Evolutionary conservation across 2,797 vertebrate genomes (phyloP), one percentile per base, ranked within the genome.

Genomic region (Cryptoprocta ferox): DNA sequence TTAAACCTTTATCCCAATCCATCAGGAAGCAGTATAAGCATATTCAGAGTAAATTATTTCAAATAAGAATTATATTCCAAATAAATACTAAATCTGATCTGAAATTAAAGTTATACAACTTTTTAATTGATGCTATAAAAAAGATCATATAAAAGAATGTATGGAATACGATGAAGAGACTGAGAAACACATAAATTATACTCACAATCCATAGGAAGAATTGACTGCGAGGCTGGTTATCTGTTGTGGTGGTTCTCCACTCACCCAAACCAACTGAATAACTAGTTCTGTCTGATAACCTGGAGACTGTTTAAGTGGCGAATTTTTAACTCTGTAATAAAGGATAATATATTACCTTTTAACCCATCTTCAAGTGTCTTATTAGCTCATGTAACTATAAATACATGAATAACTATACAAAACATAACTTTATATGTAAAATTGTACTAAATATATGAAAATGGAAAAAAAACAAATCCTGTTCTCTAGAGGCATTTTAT

Each of bases 231-330:
- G 98, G 98, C 99, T 99, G 95, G 99, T 99, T 98, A 99, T 99
- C 97, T 99, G 99, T 63, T 99, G 99, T 75, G 99, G 99, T 94
- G 99, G 99, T 98, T 99, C 99, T 97, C 99, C 99, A 78, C 99
- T 99, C 97, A 99, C 99, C 99, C 99, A 99, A 92, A 99, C 99
- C 95, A 99, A 98, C 98, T 99, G 99, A 98, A 99, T 99, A 98
- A 99, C 99, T 75, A 99, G 98, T 90, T 99, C 99, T 93, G 99
- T 99, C 98, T 99, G 99, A 98, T 99, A 99, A 84, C 99, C 99
- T 35, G 99, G 98, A 98, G 99, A 99, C 98, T 99, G 99, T 98
- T 99, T 99, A 97, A 99, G 99, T 97, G 99, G 99, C 98, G 99
- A 99, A 97, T 98, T 99, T 98, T 99, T 99, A 97, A 99, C 99